Conservation (phyloP, 1,140 invertebrate species). For the Zaprionus inermis region DNA sequence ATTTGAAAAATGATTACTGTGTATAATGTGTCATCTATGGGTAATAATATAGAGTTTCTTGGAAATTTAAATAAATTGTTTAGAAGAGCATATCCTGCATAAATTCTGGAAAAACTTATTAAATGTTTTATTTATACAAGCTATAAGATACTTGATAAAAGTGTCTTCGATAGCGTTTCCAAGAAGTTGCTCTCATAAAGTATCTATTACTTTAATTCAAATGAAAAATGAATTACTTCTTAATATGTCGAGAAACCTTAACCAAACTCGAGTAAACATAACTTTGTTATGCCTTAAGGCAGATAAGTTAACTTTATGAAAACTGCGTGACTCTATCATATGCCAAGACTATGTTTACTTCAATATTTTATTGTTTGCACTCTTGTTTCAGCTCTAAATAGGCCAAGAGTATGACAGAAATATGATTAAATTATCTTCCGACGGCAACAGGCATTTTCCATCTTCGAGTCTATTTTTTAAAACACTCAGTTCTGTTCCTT, state of each 20-base stretch:
- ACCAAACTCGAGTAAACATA: neutral
- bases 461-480: conserved; percentile 16
- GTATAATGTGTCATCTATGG: no score
- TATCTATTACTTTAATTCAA: no score
- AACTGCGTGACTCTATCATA: neutral
- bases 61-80: no score
- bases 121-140: no score
- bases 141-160: no score
- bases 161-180: no score
- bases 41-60: no score
- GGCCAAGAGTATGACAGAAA: conserved; percentile 23
- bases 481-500: neutral
- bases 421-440: conserved; percentile 23
- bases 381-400: neutral
- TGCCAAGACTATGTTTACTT: conserved; percentile 1
- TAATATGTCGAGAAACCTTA: neutral
- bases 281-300: neutral
- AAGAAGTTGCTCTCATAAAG: no score
- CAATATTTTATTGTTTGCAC: neutral
- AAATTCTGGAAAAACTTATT: no score
- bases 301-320: neutral
- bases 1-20: conserved; percentile 2
- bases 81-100: no score
- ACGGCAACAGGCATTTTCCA: conserved; percentile 7
- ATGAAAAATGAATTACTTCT: neutral